Conservation (phyloP, 2,888 invertebrate genomes). For the Stictocephala bisonia region DNA sequence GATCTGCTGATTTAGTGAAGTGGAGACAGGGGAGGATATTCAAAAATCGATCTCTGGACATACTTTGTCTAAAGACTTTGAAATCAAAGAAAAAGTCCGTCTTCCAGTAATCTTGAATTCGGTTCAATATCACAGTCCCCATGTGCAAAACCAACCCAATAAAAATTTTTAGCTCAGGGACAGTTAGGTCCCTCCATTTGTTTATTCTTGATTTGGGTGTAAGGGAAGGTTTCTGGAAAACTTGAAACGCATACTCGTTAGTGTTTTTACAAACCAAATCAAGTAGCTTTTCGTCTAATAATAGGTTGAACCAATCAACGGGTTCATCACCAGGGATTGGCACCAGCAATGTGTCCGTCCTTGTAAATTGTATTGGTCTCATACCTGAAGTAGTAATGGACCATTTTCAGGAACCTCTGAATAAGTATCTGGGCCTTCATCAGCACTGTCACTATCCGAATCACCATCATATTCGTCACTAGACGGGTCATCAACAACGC, state of each 20-base stretch:
- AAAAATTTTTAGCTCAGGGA: constrained; percentile 31
- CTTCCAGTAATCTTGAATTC: constrained; percentile 47
- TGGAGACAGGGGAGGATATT: constrained; percentile 42
- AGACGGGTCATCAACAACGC: not conserved
- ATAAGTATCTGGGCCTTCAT: not conserved
- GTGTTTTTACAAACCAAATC: not conserved
- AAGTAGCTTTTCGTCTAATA: not conserved
- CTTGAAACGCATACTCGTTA: not conserved
- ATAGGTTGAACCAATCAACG: constrained; percentile 1
- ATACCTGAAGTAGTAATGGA: not conserved
- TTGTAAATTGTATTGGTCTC: constrained; percentile 6
- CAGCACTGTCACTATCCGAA: not conserved
- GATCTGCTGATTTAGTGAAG: not conserved
- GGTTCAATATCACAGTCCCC: constrained; percentile 44
- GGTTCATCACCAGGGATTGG: not conserved
- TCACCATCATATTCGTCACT: not conserved
- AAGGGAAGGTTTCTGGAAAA: not conserved
- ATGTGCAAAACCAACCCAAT: constrained; percentile 46
- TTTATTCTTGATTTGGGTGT: too few species aligned
- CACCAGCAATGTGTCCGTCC: not conserved
- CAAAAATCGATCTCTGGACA: constrained; percentile 43
- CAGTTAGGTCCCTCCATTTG: not conserved
- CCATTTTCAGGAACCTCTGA: not conserved
- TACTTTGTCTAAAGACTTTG: constrained; percentile 24
- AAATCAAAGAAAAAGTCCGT: constrained; percentile 35